These are phyloP conservation scores for Coenonympha glycerion DNA, from an alignment of 2,888 invertebrate genomes.

Conservation along the genomic window DNA sequence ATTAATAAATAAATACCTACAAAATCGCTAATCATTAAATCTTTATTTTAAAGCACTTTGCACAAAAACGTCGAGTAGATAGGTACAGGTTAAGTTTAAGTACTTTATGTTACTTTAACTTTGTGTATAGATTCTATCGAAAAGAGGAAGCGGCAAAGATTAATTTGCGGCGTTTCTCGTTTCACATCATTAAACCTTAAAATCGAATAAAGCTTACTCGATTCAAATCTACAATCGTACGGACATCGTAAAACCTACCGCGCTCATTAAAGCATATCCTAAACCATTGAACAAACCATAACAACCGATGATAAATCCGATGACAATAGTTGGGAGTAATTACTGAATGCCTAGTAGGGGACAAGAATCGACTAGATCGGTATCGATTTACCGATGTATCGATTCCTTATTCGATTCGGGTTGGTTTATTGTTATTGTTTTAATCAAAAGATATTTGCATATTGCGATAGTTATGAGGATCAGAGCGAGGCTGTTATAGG, in stretches of 20 bases:
- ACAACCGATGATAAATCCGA: constrained; percentile 51
- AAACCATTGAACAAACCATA: constrained; percentile 22
- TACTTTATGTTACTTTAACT: too few species aligned
- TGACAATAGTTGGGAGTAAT: constrained; percentile 63
- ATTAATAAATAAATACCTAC: too few species aligned
- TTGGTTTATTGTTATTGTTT: constrained; percentile 62
- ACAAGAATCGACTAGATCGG: constrained; percentile 61
- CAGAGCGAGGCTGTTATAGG: constrained; percentile 21
- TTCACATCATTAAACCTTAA: not conserved
- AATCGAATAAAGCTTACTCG: constrained; percentile 13
- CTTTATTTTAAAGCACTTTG: too few species aligned
- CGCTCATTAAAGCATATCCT: constrained; percentile 31
- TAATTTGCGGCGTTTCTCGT: not conserved
- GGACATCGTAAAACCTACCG: constrained; percentile 10
- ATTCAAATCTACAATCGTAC: constrained; percentile 20
- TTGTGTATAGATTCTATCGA: too few species aligned
- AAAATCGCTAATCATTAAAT: too few species aligned
- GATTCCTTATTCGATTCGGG: constrained; percentile 63
- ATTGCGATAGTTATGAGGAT: constrained; percentile 33
- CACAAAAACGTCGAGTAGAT: too few species aligned
- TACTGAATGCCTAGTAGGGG: constrained; percentile 64
- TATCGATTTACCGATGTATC: constrained; percentile 48
- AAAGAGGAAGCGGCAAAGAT: not conserved
- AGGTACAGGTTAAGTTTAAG: too few species aligned
- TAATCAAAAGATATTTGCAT: constrained; percentile 63